Evolutionary conservation across 2,888 invertebrate species (phyloP), one percentile per base, ranked within the genome.

Genomic region (Molanna angustata): DNA sequence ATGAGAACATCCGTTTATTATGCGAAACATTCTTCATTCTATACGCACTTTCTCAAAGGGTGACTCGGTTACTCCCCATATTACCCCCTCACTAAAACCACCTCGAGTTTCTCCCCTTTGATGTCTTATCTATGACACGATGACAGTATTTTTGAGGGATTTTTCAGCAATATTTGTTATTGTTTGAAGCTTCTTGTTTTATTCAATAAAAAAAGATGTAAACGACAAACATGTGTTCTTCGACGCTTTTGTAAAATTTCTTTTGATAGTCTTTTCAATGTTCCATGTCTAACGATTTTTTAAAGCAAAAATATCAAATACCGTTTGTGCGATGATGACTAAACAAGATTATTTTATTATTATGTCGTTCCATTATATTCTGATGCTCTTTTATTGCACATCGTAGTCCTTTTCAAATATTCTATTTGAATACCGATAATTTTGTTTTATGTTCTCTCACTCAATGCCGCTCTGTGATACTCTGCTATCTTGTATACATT

Each of bases 1-100:
- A 35, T 45, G 45, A 20, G 20, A 45, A 35, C 35, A 21, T 18
- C 13, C 14, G 35, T 20, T 33, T 45, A 14, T 9, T 14, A 27
- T 27, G 27, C 27, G 27, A 27, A 27, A 27, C 27, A 27, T 27
- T 27, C 27, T 27, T 27, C 11, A 27, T 11, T 27, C 11, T 27
- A 11, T 27, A n/a, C n/a, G n/a, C n/a, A n/a, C n/a, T n/a, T n/a
- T n/a, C n/a, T n/a, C n/a, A n/a, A n/a, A n/a, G n/a, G n/a, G n/a
- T n/a, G n/a, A n/a, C n/a, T n/a, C n/a, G n/a, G n/a, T n/a, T n/a
- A n/a, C n/a, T n/a, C n/a, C n/a, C n/a, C n/a, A n/a, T n/a, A n/a
- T n/a, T n/a, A n/a, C n/a, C n/a, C n/a, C 27, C 27, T 27, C 6
- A 11, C 11, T 11, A 11, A 4, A 27, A 7, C 11, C 27, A 27